Percentiles rank a stretch among this genome's conserved stretches.
Evolutionary conservation across 1,140 invertebrate genomes (phyloP).

Genomic region (Drosophila sturtevanti): DNA sequence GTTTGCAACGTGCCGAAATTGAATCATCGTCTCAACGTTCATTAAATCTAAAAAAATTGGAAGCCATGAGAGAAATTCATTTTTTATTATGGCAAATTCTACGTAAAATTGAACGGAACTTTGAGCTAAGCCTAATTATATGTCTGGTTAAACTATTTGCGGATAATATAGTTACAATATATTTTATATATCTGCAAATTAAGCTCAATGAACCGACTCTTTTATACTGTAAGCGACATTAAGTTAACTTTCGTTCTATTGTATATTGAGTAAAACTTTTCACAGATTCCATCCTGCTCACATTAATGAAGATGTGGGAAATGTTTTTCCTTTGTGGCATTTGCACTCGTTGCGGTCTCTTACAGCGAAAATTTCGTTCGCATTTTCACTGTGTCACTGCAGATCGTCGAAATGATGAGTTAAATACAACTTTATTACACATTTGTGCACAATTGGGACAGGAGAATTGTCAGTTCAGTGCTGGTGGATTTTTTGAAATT

Average conservation of each 20-base stretch:
- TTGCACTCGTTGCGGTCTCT: slow-evolving; percentile 43
- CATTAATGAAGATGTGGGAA: slow-evolving; percentile 37
- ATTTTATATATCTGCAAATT: slow-evolving; percentile 47
- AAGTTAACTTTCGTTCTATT: too few species aligned
- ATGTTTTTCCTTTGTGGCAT: slow-evolving; percentile 43
- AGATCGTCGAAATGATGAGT: slow-evolving; percentile 38
- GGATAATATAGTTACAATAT: slow-evolving; percentile 39
- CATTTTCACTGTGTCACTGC: slow-evolving; percentile 34
- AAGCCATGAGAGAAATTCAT: slow-evolving; percentile 32
- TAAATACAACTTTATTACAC: slow-evolving; percentile 33
- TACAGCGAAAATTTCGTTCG: slow-evolving; percentile 36
- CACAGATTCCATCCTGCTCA: slow-evolving; percentile 36
- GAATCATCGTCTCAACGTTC: slow-evolving; percentile 29
- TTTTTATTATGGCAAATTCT: slow-evolving; percentile 39
- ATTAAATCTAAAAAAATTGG: slow-evolving; percentile 22
- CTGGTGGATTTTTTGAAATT: slow-evolving; percentile 51
- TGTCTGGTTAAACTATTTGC: slow-evolving; percentile 45
- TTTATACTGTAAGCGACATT: neutral
- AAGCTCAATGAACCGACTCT: neutral
- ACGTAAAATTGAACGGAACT: slow-evolving; percentile 40
- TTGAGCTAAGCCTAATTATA: slow-evolving; percentile 37
- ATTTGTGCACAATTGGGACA: slow-evolving; percentile 52
- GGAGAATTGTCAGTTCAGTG: slow-evolving; percentile 49
- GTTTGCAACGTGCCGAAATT: slow-evolving; percentile 18
- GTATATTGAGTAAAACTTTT: too few species aligned